Evolutionary conservation across 2,888 invertebrate genomes (phyloP).

Genomic region (Cataglyphis livida): DNA sequence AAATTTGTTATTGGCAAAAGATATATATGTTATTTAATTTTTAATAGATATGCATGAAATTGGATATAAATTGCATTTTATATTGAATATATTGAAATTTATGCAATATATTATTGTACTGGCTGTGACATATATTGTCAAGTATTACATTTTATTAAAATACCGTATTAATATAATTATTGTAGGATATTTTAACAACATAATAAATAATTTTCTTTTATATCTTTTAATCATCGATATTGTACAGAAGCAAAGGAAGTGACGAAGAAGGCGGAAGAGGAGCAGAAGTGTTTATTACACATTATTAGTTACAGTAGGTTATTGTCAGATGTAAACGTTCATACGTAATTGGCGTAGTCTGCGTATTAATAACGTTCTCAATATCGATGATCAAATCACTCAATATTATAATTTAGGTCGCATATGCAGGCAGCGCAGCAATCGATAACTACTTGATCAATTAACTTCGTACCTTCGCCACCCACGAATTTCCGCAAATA

Average conservation of each 20-base stretch:
- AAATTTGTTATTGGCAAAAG: background rate
- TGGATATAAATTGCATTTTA: background rate
- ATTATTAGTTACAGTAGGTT: constrained; percentile 2
- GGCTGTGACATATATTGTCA: background rate
- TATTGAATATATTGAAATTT: background rate
- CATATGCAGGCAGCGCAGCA: background rate
- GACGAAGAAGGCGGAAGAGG: background rate
- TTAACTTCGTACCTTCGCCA: constrained; percentile 51
- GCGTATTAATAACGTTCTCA: background rate
- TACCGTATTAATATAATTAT: background rate
- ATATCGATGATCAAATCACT: background rate
- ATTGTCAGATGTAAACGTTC: background rate
- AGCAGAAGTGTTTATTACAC: background rate
- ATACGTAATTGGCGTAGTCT: background rate
- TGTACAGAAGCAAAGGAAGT: constrained; percentile 53
- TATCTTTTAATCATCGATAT: background rate
- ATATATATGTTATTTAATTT: background rate
- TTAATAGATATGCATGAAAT: background rate
- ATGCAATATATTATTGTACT: background rate
- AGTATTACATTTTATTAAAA: background rate
- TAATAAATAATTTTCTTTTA: background rate
- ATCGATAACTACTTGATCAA: background rate
- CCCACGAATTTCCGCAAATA: constrained; percentile 29
- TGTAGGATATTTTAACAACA: background rate
- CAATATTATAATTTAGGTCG: background rate